Evolutionary conservation across 35 echinoderm and acorn worm species (phyloP), one percentile per base, ranked within the genome.

Genomic region (Eucidaris tribuloides): DNA sequence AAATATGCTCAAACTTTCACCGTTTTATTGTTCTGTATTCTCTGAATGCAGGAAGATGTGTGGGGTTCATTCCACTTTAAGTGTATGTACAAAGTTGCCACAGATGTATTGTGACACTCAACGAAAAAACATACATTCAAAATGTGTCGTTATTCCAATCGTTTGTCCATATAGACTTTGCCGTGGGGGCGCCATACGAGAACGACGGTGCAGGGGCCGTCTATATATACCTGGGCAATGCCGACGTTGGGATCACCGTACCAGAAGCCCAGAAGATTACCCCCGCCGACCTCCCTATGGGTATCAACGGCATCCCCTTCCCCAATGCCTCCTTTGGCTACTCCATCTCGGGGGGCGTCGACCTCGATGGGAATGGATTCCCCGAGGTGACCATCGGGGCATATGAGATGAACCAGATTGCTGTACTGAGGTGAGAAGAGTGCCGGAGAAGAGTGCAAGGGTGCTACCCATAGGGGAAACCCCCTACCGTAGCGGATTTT

Each of bases 171-270:
- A 0, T 71, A 99, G 96, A 99, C 49, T 64, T 99, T 70, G 96
- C 91, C 42, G 80, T 99, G 28, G 90, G 96, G 79, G 90, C 96
- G 38, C 96, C 96, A 0, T 93, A 93, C 80, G 90, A 99, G 62
- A 93, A 99, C 42, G 46, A 99, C 54, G 91, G 90, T 20, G 81
- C 86, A 59, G 96, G 96, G 9, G 90, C 96, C 15, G 90, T 99
- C 0, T 99, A 99, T 59, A 89, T 99, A 2, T 99, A 89, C 72
- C 77, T 79, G 7, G 96, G 96, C 25, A 56, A 46, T 15, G 13
- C 20, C 2, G 3, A 54, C 7, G 74, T 83, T 18, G 96, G 90
- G 4, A 46, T 89, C 0, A 63, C 58, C 17, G 63, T 86, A 40
- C 82, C 86, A 1, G 76, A 79, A 1, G 45, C 83, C 15, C 96